Conservation (phyloP, 2,797 vertebrate species). For the Benthosema pterotum region DNA sequence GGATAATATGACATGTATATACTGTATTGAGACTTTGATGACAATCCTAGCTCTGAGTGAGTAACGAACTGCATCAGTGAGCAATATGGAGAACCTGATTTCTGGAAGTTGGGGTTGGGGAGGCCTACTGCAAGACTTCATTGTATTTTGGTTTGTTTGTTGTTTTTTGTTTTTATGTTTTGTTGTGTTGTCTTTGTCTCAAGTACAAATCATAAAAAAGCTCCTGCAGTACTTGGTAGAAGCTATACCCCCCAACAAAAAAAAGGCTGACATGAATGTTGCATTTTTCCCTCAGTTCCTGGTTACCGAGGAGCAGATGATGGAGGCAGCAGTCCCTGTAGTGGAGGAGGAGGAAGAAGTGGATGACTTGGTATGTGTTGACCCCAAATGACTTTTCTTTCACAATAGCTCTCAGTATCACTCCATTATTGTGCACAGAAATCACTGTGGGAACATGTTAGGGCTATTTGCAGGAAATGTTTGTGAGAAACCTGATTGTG, state of each 20-base stretch:
- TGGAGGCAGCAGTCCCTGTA: slow-evolving; percentile 53
- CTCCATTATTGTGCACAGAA: slow-evolving; percentile 6
- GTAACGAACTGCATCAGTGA: too few relatives aligned
- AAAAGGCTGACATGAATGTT: not conserved
- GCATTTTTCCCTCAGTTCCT: slow-evolving; percentile 82
- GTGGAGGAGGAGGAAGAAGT: slow-evolving; percentile 88
- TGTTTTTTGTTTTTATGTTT: too few relatives aligned
- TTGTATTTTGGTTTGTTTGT: too few relatives aligned
- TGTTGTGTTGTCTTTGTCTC: too few relatives aligned
- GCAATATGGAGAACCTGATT: too few relatives aligned
- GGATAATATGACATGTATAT: too few relatives aligned
- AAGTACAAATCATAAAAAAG: too few relatives aligned
- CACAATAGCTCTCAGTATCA: slow-evolving; percentile 7
- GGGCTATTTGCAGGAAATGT: slow-evolving; percentile 11
- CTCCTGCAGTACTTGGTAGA: slow-evolving; percentile 65
- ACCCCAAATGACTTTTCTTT: not conserved
- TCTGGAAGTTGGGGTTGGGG: too few relatives aligned
- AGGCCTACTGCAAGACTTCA: too few relatives aligned
- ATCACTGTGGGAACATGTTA: not conserved
- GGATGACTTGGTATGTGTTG: slow-evolving; percentile 90
- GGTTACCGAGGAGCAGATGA: slow-evolving; percentile 76
- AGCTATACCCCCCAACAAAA: not conserved
- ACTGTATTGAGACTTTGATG: too few relatives aligned
- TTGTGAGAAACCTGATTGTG: slow-evolving; percentile 5
- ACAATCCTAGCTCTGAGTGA: too few relatives aligned